Conservation (phyloP, 2,797 vertebrate species). For the Enteromius trimaculatus region DNA sequence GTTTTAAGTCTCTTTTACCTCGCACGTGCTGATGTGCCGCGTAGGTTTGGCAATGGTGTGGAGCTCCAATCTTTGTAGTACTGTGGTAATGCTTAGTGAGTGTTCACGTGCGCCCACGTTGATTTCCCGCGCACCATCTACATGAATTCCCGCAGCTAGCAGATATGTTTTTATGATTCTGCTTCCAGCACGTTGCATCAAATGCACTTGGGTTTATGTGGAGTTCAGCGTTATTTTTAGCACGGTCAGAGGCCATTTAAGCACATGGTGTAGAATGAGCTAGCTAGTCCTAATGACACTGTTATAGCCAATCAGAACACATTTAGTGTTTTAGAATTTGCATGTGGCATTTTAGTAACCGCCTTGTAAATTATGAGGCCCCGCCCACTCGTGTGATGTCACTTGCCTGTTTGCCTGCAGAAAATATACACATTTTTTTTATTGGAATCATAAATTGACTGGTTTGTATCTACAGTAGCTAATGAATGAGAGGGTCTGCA, state of each 20-base stretch:
- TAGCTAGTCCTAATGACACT: background rate
- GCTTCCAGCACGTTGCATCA: background rate
- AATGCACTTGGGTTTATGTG: background rate
- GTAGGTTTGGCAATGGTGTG: background rate
- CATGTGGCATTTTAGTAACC: background rate
- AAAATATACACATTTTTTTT: background rate
- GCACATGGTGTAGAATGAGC: background rate
- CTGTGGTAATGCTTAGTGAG: background rate
- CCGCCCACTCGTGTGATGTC: background rate
- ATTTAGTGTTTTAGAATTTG: background rate
- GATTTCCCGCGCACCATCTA: background rate
- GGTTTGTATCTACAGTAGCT: background rate
- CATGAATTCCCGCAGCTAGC: background rate
- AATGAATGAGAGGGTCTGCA: background rate
- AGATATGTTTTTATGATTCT: conserved; percentile 3
- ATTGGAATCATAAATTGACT: background rate
- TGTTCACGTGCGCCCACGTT: background rate
- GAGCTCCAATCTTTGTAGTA: background rate
- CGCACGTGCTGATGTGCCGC: conserved; percentile 32
- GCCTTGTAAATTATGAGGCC: background rate
- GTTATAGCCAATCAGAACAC: background rate
- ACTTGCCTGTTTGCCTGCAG: background rate
- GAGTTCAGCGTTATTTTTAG: conserved; percentile 22
- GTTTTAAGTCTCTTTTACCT: conserved; percentile 49
- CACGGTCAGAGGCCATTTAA: conserved; percentile 26